These are phyloP conservation scores for Brachymystax lenok DNA, from an alignment of 2,797 vertebrate genomes.

Conservation along the genomic window DNA sequence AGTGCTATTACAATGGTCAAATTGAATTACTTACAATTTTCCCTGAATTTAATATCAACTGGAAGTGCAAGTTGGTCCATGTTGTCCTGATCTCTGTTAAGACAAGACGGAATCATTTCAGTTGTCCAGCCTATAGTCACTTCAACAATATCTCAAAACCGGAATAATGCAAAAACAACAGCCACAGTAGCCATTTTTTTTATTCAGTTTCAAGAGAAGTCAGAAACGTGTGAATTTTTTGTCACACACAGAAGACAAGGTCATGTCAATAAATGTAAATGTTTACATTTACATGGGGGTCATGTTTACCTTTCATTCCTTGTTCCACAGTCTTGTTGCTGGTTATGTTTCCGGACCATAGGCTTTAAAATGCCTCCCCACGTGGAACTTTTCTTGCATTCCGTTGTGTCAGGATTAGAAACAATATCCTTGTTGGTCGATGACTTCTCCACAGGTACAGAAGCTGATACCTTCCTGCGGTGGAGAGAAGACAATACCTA, in stretches of 20 bases:
- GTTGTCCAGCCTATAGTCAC: not conserved
- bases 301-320: not conserved
- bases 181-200: not conserved
- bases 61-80: conserved; percentile 70
- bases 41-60: conserved; percentile 78
- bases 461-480: conserved; percentile 48
- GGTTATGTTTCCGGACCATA: not conserved
- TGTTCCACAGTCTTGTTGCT: not conserved
- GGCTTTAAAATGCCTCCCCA: not conserved
- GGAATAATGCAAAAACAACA: not conserved
- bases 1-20: not conserved
- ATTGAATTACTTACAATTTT: conserved; percentile 80
- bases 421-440: conserved; percentile 32
- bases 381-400: not conserved
- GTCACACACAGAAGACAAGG: not conserved
- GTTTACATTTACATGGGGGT: not conserved
- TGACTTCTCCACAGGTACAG: conserved; percentile 37
- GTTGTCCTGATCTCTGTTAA: conserved; percentile 56
- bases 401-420: conserved; percentile 26
- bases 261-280: not conserved
- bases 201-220: not conserved
- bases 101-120: not conserved
- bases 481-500: not conserved
- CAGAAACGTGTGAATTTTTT: not conserved
- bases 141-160: not conserved